Percentiles rank a stretch among this genome's conserved stretches.
Evolutionary conservation across 37 sponge, comb jelly and placozoan genomes (phyloP).

Genomic region (Aphrocallistes beatrix): DNA sequence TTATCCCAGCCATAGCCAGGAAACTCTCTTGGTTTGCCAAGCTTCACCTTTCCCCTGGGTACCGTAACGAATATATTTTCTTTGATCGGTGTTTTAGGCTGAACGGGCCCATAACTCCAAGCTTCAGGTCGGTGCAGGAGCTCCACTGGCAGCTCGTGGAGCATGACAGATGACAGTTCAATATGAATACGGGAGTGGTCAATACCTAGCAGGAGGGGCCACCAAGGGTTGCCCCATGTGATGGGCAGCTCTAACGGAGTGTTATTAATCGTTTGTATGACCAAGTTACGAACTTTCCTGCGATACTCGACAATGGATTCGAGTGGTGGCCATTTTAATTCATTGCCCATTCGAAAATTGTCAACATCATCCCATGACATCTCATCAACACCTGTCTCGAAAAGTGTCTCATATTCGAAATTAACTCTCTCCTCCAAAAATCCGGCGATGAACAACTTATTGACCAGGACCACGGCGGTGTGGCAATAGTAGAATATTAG

Average conservation of each 20-base stretch:
- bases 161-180: constrained; percentile 70
- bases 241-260: constrained; percentile 54
- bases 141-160: constrained; percentile 63
- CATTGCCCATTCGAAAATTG: constrained; percentile 72
- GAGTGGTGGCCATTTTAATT: constrained; percentile 56
- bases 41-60: constrained; percentile 28
- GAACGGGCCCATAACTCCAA: constrained; percentile 68
- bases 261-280: constrained; percentile 47
- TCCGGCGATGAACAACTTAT: constrained; percentile 15
- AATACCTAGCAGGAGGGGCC: constrained; percentile 13
- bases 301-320: constrained; percentile 52
- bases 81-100: constrained; percentile 33
- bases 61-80: constrained; percentile 49
- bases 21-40: constrained; percentile 70
- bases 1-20: constrained; percentile 90
- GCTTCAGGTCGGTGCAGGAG: constrained; percentile 36
- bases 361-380: constrained; percentile 90
- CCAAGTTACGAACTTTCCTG: constrained; percentile 32
- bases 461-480: constrained; percentile 22
- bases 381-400: constrained; percentile 90
- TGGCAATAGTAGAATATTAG: constrained; percentile 24
- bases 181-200: constrained; percentile 44
- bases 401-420: constrained; percentile 40
- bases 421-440: constrained; percentile 54
- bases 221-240: constrained; percentile 58